Conservation (phyloP, 2,888 invertebrate species). For the Hypsopygia costalis region DNA sequence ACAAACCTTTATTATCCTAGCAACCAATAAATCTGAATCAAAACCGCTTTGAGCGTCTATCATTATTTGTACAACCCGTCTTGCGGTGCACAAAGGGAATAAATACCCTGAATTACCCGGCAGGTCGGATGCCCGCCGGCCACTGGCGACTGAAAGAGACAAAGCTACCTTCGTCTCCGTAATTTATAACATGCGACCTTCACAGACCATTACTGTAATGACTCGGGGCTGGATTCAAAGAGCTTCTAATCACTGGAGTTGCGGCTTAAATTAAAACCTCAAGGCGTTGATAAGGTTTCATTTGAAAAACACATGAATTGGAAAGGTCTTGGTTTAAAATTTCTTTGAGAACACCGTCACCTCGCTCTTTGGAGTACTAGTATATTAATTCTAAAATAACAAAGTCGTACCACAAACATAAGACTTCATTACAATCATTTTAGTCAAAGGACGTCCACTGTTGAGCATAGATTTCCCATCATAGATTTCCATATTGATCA, state of each 20-base stretch:
- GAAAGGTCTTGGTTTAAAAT: too few relatives aligned
- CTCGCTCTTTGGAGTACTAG: too few relatives aligned
- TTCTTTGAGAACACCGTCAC: too few relatives aligned
- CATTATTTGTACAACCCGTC: background rate
- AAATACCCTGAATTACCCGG: background rate
- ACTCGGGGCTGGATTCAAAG: background rate
- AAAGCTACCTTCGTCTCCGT: slow-evolving; percentile 1
- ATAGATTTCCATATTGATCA: too few relatives aligned
- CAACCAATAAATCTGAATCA: background rate
- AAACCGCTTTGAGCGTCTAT: background rate
- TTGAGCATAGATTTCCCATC: too few relatives aligned
- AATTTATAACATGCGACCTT: slow-evolving; percentile 1
- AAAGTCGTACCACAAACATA: too few relatives aligned
- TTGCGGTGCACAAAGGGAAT: background rate
- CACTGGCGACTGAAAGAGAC: background rate
- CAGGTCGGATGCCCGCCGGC: background rate
- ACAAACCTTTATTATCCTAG: too few relatives aligned
- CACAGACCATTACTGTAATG: slow-evolving; percentile 5
- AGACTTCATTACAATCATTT: too few relatives aligned
- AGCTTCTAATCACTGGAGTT: slow-evolving; percentile 2
- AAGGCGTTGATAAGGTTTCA: background rate
- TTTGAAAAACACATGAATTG: too few relatives aligned
- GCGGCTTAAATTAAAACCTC: background rate
- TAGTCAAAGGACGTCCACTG: too few relatives aligned
- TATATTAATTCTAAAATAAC: too few relatives aligned